These are phyloP conservation scores for Emydocephalus ijimae DNA, from an alignment of 2,113 vertebrate species.

Conservation along the genomic window DNA sequence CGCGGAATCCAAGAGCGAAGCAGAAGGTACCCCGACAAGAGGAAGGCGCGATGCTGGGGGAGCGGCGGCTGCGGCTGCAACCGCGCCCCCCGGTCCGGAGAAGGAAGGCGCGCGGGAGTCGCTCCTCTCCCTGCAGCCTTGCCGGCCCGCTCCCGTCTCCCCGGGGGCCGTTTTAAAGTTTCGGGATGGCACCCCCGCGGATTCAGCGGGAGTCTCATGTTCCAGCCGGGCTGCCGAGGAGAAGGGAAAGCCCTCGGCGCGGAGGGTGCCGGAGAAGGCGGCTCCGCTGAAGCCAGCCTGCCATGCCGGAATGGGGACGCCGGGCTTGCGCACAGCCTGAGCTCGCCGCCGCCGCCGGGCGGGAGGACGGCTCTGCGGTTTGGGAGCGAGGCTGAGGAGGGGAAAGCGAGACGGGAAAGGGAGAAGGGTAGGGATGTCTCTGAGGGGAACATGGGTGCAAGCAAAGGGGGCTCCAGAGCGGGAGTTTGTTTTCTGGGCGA, in stretches of 20 bases:
- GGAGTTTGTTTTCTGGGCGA: conserved; percentile 34
- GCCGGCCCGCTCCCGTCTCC: conserved; percentile 12
- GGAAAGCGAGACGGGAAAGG: background rate
- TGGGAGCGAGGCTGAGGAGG: background rate
- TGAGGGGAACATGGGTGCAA: conserved; percentile 29
- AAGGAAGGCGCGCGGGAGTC: conserved; percentile 33
- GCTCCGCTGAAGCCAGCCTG: background rate
- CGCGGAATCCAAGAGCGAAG: background rate
- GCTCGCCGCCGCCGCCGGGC: conserved; percentile 36
- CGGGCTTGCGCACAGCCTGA: conserved; percentile 40
- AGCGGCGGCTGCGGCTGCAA: background rate
- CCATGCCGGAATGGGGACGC: conserved; percentile 9
- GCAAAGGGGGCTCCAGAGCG: conserved; percentile 25
- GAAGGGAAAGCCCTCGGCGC: background rate
- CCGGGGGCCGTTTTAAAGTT: conserved; percentile 28
- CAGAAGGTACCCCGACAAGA: background rate
- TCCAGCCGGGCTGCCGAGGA: background rate
- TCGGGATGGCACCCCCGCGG: background rate
- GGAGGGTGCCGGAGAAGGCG: background rate
- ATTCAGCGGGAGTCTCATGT: background rate
- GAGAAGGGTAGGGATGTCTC: background rate
- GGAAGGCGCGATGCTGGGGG: background rate
- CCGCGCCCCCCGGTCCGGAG: conserved; percentile 38
- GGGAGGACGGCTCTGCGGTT: background rate
- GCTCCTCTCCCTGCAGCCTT: conserved; percentile 28